These are phyloP conservation scores for Carcharodon carcharias DNA, from an alignment of 2,797 vertebrate genomes.

Conservation along the genomic window DNA sequence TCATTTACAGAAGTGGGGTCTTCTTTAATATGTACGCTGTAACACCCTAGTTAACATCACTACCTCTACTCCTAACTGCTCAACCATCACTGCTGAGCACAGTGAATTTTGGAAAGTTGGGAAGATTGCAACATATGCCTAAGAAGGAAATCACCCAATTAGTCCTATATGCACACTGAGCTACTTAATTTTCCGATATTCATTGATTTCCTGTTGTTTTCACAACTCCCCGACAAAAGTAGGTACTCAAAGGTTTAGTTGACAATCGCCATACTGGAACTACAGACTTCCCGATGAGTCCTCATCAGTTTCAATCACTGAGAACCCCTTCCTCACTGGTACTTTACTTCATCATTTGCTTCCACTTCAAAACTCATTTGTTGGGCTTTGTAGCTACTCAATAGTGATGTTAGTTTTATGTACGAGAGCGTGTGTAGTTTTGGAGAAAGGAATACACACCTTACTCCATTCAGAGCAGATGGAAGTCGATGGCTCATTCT, in stretches of 20 bases:
- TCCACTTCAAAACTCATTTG: not conserved
- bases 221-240: not conserved
- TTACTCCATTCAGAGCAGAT: not conserved
- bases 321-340: not conserved
- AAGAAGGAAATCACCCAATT: not conserved
- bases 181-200: not conserved
- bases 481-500: not conserved
- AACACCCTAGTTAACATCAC: not conserved
- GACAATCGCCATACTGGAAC: not conserved
- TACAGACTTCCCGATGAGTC: not conserved
- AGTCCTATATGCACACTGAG: not conserved
- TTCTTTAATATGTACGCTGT: not conserved
- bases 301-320: not conserved
- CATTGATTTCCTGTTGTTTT: not conserved
- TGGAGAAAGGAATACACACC: not conserved
- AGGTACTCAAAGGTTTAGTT: not conserved
- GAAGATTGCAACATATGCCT: no score
- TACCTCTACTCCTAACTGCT: not conserved
- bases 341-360: not conserved
- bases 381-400: not conserved
- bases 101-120: no score
- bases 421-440: not conserved
- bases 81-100: no score
- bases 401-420: not conserved
- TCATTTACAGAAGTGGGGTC: not conserved